Conservation (phyloP, 2,797 vertebrate genomes). For the Spinus olivaceus region DNA sequence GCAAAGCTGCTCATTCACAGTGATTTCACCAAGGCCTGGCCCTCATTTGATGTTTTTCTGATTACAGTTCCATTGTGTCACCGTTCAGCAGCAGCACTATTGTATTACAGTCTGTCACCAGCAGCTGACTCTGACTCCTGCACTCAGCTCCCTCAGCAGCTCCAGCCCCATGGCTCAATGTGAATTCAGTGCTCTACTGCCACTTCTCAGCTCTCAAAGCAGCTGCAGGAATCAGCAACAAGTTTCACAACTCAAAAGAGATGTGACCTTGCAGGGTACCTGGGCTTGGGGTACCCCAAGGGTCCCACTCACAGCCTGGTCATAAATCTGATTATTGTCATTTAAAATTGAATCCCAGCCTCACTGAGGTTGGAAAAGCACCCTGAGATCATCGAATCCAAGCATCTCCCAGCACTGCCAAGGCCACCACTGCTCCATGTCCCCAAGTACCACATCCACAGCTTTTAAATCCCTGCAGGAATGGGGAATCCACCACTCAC, state of each 20-base stretch:
- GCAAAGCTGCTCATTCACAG: conserved; percentile 11
- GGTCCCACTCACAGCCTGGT: not conserved
- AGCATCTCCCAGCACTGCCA: not conserved
- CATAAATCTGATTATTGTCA: not conserved
- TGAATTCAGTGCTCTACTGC: not conserved
- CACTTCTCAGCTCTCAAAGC: conserved; percentile 12
- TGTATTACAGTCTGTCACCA: not conserved
- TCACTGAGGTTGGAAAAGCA: not conserved
- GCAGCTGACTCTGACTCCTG: not conserved
- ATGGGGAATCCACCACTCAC: not conserved
- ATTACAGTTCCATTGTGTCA: not conserved
- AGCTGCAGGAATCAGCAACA: not conserved
- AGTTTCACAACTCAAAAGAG: not conserved
- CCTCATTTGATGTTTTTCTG: not conserved
- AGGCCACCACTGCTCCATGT: not conserved
- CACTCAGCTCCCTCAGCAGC: not conserved
- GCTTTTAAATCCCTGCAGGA: not conserved
- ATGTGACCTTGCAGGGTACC: not conserved
- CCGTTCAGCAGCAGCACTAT: not conserved
- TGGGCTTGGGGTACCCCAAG: accelerated
- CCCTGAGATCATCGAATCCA: accelerated
- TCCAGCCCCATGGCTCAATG: not conserved
- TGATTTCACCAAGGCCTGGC: not conserved
- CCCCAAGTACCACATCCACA: accelerated
- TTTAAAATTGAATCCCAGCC: not conserved